Evolutionary conservation across 2,797 vertebrate genomes (phyloP).

Genomic region (Tokudaia tokunoshimensis): DNA sequence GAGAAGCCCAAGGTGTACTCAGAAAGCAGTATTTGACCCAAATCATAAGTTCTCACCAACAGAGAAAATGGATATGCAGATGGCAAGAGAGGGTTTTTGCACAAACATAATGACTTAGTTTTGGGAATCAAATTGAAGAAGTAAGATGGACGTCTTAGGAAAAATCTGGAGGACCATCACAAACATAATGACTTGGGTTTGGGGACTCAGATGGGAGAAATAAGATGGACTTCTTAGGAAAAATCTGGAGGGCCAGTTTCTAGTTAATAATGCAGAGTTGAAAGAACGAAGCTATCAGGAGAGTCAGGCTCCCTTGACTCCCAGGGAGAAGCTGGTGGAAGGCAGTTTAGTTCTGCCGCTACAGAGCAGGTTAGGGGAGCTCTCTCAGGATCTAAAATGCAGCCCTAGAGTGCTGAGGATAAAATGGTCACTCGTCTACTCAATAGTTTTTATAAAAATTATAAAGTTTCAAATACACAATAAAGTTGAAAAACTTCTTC

Average conservation of each 20-base stretch:
- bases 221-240: not conserved
- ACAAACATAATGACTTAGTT: not conserved
- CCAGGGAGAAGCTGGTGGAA: not conserved
- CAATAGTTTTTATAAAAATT: constrained; percentile 58
- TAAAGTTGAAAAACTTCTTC: constrained; percentile 32
- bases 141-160: not conserved
- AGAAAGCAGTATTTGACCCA: constrained; percentile 31
- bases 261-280: not conserved
- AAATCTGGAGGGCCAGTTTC: constrained; percentile 5
- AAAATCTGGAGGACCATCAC: not conserved
- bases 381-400: constrained; percentile 42
- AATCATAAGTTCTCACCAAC: constrained; percentile 17
- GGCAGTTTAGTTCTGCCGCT: not conserved
- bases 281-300: not conserved
- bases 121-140: not conserved
- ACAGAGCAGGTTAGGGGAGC: not conserved
- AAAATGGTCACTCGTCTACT: not conserved
- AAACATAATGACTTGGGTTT: not conserved
- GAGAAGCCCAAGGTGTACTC: not conserved
- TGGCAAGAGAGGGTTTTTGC: constrained; percentile 41
- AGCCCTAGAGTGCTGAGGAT: not conserved
- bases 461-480: constrained; percentile 41
- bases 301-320: constrained; percentile 22
- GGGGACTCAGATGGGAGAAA: not conserved
- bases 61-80: constrained; percentile 1